These are phyloP conservation scores for Chionodraco myersi DNA, from an alignment of 2,113 vertebrate species.

Conservation along the genomic window DNA sequence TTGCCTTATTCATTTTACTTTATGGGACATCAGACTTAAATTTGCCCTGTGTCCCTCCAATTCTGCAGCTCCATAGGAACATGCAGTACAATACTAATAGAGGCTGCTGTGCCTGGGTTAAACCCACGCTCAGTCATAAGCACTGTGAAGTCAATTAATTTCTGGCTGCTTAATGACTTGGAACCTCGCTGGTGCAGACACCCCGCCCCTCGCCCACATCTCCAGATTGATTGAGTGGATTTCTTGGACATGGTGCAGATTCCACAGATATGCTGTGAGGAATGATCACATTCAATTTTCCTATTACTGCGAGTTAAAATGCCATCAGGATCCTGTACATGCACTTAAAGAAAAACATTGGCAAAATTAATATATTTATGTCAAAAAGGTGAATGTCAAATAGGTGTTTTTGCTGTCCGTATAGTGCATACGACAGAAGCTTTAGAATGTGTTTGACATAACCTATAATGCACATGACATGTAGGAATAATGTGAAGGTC, in stretches of 20 bases:
- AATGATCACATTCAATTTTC: constrained; percentile 70
- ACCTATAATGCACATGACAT: constrained; percentile 71
- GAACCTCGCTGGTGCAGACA: constrained; percentile 74
- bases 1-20: constrained; percentile 63
- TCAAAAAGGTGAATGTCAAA: constrained; percentile 53
- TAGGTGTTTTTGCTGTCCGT: constrained; percentile 7
- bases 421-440: constrained; percentile 32
- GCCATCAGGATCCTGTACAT: constrained; percentile 51
- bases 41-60: constrained; percentile 41
- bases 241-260: constrained; percentile 73
- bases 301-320: constrained; percentile 55
- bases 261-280: constrained; percentile 63
- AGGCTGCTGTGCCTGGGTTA: constrained; percentile 73
- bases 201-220: constrained; percentile 70
- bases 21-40: constrained; percentile 66
- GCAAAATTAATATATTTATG: constrained; percentile 47
- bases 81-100: constrained; percentile 72
- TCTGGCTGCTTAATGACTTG: constrained; percentile 85
- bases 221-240: constrained; percentile 77
- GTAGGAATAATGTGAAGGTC: constrained; percentile 75
- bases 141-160: constrained; percentile 84
- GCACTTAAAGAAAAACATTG: constrained; percentile 17
- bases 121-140: constrained; percentile 78
- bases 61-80: constrained; percentile 52
- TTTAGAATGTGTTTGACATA: constrained; percentile 64